Conservation (phyloP, 2,113 vertebrate species). For the Ceratotherium simum region DNA sequence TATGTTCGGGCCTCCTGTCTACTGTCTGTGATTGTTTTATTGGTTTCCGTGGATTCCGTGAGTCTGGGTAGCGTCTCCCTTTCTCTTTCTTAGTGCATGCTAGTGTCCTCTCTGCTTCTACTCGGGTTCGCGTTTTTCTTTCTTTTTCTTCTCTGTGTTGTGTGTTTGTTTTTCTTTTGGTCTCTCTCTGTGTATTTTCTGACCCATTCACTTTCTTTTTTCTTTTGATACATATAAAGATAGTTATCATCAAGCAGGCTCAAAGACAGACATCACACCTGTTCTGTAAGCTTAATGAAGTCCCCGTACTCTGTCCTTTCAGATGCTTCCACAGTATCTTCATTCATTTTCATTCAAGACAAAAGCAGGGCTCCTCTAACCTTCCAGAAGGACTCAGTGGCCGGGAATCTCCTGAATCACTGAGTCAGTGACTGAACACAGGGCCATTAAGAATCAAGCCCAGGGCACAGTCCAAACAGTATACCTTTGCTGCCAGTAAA, state of each 20-base stretch:
- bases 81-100: neutral
- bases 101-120: neutral
- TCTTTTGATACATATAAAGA: neutral
- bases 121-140: neutral
- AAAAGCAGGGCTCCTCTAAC: neutral
- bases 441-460: neutral
- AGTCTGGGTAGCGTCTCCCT: neutral
- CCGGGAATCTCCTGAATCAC: neutral
- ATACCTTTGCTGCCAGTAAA: neutral
- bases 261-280: neutral
- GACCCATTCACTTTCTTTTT: neutral
- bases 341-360: neutral
- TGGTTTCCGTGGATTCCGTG: neutral
- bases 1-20: neutral
- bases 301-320: neutral
- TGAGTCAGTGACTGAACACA: neutral
- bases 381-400: neutral
- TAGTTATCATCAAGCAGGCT: neutral
- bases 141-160: neutral
- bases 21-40: neutral
- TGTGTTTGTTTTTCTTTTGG: neutral
- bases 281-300: neutral
- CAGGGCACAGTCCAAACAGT: neutral
- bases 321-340: neutral
- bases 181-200: neutral